These are phyloP conservation scores for Masnerella sp. DNA, from an alignment of 2,888 invertebrate species.

Conservation along the genomic window DNA sequence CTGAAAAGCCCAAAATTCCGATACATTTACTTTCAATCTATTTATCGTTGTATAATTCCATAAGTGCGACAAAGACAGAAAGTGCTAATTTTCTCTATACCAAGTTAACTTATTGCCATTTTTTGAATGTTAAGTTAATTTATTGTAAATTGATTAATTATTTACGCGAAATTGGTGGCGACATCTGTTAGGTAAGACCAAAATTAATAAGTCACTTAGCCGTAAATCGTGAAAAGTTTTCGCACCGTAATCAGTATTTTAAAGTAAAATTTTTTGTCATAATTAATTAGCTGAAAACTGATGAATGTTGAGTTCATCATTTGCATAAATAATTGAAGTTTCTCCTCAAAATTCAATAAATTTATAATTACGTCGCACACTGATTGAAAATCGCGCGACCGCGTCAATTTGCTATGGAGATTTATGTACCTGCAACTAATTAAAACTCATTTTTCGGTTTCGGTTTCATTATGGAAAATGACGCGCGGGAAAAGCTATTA, in stretches of 20 bases:
- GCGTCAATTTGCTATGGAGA: constrained; percentile 29
- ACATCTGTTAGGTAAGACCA: constrained; percentile 2
- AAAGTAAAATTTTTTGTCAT: constrained; percentile 31
- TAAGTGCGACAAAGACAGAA: not conserved
- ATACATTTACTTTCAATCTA: not conserved
- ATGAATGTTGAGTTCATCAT: constrained; percentile 31
- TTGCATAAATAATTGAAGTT: constrained; percentile 40
- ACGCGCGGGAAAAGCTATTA: constrained; percentile 19
- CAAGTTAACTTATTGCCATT: too few species aligned
- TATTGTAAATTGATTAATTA: not conserved
- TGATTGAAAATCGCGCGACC: constrained; percentile 29
- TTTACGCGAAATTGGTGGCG: not conserved
- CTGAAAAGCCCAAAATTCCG: not conserved
- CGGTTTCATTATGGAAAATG: constrained; percentile 33
- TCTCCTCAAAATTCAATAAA: constrained; percentile 44
- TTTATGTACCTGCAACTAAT: constrained; percentile 35
- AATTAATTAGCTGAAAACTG: constrained; percentile 43
- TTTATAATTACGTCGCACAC: constrained; percentile 20
- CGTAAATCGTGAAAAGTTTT: constrained; percentile 15
- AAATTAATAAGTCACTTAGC: constrained; percentile 10
- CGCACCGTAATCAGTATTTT: constrained; percentile 18
- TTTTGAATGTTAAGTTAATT: not conserved
- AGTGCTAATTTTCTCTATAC: too few species aligned
- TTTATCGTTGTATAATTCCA: not conserved
- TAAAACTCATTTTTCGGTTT: constrained; percentile 33